Base-by-base conservation (phyloP, 2,888 invertebrate species). In the Chelonus formosanus region DNA sequence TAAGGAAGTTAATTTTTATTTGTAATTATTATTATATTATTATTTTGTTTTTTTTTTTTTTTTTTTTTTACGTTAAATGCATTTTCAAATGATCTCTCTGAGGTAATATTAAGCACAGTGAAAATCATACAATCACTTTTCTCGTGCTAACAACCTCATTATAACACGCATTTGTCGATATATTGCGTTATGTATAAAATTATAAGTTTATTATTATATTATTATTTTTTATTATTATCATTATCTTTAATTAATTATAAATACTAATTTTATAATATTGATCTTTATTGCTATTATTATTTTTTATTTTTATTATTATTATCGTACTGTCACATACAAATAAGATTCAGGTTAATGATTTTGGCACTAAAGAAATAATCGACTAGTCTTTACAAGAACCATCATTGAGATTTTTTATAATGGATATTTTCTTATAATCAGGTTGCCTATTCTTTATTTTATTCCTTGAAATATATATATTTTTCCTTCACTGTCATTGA, bases 31-130 rank as follows among this genome's bases (percentile, higher is more conserved):
- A 65, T 54, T 60, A 64, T 67, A 63, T 61, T 67, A 47, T 68
- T 65, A 67, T 60, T 58, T 34, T 63, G 43, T 65, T 65, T 61
- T 55, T 60, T 48, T 48, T 48, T 20, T 20, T 65, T 65, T 61
- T 55, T 60, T 48, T 48, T 48, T 20, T 20, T 48, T 20, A 48
- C 31, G 10, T 20, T 70, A 73, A 73, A 76, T 73, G 72, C 62
- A 64, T 67, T 81, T 83, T 83, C 83, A 78, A 80, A 82, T 83
- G 84, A 83, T 83, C 83, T 83, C 83, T 73, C 73, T 74, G 77
- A 79, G 78, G 78, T 75, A 20, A 20, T 20, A 20, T 20, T 20
- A 20, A 20, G 20, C 20, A 20, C 20, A 20, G 20, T 20, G 20
- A 20, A 20, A 20, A 20, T 20, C 20, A 20, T 20, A 20, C 20